A percentile compares a stretch with the other conserved stretches of the same genome.
phyloP scores from a whole-genome alignment of 1,140 invertebrate genomes.

The Drosophila grimshawi region DNA sequence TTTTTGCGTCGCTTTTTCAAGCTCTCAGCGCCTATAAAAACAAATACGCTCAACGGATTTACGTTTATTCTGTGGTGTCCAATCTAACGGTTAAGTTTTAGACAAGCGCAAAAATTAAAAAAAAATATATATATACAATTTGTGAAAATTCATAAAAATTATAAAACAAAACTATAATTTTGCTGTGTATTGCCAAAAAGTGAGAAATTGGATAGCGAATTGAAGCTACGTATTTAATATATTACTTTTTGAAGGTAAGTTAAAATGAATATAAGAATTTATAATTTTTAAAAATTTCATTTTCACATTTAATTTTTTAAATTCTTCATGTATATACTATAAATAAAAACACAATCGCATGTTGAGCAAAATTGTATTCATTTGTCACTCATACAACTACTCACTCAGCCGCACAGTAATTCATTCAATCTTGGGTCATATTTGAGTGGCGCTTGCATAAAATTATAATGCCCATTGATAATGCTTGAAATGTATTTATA shows the following conservation, averaged over 20 bases:
- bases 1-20: slow-evolving; percentile 52
- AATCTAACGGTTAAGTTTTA: slow-evolving; percentile 64
- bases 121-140: slow-evolving; percentile 6
- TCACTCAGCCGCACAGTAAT: slow-evolving; percentile 8
- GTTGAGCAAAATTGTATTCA: not conserved
- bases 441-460: slow-evolving; percentile 52
- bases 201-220: not conserved
- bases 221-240: not conserved
- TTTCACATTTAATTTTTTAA: too few species aligned
- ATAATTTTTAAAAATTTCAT: too few species aligned
- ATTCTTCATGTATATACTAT: too few species aligned
- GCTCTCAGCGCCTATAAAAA: slow-evolving; percentile 67
- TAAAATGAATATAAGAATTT: not conserved
- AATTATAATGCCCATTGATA: slow-evolving; percentile 46
- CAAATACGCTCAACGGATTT: slow-evolving; percentile 73
- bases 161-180: not conserved
- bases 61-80: slow-evolving; percentile 77
- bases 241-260: slow-evolving; percentile 18
- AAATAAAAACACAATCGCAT: not conserved
- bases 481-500: slow-evolving; percentile 31
- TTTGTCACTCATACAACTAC: not conserved
- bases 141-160: slow-evolving; percentile 21
- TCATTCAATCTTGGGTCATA: slow-evolving; percentile 35
- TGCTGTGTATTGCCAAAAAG: not conserved
- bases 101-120: slow-evolving; percentile 19